Conservation (phyloP, 1,140 invertebrate species). For the Cyclina sinensis region DNA sequence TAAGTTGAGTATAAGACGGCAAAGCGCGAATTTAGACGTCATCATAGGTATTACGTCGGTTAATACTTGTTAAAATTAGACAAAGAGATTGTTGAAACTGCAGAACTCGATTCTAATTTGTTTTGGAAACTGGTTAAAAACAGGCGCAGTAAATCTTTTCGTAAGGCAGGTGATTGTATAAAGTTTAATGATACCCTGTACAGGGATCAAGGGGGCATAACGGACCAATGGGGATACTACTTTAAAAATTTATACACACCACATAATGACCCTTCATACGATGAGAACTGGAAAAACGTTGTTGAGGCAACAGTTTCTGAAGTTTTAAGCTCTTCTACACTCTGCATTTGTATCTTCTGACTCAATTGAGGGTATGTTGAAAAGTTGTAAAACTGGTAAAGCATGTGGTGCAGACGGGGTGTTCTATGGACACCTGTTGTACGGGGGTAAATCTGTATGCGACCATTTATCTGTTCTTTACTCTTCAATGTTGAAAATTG, state of each 20-base stretch:
- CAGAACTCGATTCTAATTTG: neutral
- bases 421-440: neutral
- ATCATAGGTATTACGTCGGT: neutral
- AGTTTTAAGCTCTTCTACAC: neutral
- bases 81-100: neutral
- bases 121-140: neutral
- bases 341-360: neutral
- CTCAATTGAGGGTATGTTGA: neutral
- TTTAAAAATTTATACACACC: neutral
- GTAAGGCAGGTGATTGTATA: neutral
- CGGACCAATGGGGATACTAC: neutral
- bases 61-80: neutral
- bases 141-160: neutral
- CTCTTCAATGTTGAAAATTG: neutral
- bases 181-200: neutral
- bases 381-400: neutral
- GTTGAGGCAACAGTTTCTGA: neutral
- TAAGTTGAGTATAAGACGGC: neutral
- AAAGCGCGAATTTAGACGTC: neutral
- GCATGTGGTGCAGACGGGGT: neutral
- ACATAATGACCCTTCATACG: neutral
- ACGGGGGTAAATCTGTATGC: neutral
- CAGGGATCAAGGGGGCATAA: neutral
- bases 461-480: neutral
- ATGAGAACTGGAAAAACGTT: neutral